Evolutionary conservation across 2,888 invertebrate species (phyloP).

Genomic region (Drosophila rubida): DNA sequence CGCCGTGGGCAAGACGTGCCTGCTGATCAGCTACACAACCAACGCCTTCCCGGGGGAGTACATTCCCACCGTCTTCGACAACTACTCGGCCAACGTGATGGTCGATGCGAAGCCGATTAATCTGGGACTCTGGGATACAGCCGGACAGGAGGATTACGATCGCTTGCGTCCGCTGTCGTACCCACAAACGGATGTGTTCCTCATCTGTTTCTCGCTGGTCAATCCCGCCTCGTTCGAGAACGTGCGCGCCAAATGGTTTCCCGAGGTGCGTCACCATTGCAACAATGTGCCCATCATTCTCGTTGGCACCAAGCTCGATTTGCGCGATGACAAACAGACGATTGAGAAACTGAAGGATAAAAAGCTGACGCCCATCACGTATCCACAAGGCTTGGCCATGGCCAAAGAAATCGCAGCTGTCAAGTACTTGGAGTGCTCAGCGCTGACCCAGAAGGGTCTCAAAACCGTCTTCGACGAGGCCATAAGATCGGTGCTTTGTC

Average conservation of each 20-base stretch:
- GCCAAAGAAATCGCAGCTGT: constrained; percentile 84
- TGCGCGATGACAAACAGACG: constrained; percentile 83
- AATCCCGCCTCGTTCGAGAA: constrained; percentile 84
- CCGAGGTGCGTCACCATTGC: constrained; percentile 84
- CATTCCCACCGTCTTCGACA: constrained; percentile 84
- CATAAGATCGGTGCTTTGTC: constrained; percentile 83
- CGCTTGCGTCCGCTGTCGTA: constrained; percentile 82
- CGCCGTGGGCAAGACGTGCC: constrained; percentile 84
- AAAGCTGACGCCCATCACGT: constrained; percentile 83
- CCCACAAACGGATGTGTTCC: constrained; percentile 83
- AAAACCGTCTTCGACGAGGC: constrained; percentile 84
- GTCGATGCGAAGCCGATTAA: constrained; percentile 84
- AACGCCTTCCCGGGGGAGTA: constrained; percentile 84
- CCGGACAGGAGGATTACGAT: constrained; percentile 84
- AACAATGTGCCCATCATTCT: constrained; percentile 83
- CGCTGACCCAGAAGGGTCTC: constrained; percentile 83
- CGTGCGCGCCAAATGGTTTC: constrained; percentile 84
- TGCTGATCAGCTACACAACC: constrained; percentile 84
- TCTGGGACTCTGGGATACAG: constrained; percentile 84
- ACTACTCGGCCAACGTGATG: constrained; percentile 84
- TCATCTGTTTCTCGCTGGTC: constrained; percentile 83
- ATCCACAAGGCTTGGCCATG: constrained; percentile 84
- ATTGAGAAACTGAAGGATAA: constrained; percentile 84
- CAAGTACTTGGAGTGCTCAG: constrained; percentile 83
- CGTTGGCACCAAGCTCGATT: constrained; percentile 83